Conservation (phyloP, 2,113 vertebrate genomes). For the Chloroceryle aenea region DNA sequence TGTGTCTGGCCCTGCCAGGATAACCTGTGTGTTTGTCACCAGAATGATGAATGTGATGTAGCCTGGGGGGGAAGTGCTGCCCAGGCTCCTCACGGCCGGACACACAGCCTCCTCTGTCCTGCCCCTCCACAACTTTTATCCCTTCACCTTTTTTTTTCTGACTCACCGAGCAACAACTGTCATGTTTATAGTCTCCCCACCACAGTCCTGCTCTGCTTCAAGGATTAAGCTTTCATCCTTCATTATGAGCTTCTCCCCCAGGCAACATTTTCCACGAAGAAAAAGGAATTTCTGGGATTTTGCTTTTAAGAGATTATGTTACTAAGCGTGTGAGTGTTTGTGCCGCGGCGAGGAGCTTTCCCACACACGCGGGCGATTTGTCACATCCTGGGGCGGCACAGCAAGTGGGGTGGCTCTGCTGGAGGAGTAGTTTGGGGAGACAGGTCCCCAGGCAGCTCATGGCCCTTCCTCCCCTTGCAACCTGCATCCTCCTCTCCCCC, state of each 20-base stretch:
- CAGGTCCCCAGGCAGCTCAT: not conserved
- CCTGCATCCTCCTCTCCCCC: fast-evolving
- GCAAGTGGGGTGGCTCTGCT: not conserved
- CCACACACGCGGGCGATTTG: not conserved
- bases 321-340: slow-evolving; percentile 29
- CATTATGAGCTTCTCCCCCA: slow-evolving; percentile 49
- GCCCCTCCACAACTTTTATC: not conserved
- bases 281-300: slow-evolving; percentile 65
- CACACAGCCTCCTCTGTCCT: not conserved
- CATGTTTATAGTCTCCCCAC: not conserved
- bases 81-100: not conserved
- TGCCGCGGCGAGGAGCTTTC: not conserved
- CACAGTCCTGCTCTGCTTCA: slow-evolving; percentile 48
- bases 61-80: not conserved
- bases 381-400: not conserved
- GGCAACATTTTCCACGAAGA: slow-evolving; percentile 58
- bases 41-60: fast-evolving
- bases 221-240: slow-evolving; percentile 70
- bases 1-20: not conserved
- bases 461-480: not conserved
- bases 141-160: not conserved
- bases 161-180: slow-evolving; percentile 36
- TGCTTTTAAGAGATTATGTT: slow-evolving; percentile 70
- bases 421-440: not conserved
- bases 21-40: not conserved